These are phyloP conservation scores for Pemphigus obesinymphae DNA, from an alignment of 1,140 invertebrate species.

Conservation along the genomic window DNA sequence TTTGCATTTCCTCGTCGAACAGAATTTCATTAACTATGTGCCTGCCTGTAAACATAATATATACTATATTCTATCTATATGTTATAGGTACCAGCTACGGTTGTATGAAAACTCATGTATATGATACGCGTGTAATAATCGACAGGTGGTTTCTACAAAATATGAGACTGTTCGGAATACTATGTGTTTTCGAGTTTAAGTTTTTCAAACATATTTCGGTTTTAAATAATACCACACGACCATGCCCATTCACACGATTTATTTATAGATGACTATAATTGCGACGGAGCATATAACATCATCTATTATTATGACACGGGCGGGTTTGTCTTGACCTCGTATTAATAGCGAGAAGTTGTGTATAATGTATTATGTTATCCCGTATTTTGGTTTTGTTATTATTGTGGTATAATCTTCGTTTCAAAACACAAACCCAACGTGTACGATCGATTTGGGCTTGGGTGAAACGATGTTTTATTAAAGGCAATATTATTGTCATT, in stretches of 20 bases:
- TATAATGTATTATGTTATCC: not conserved
- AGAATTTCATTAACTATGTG: slow-evolving; percentile 15
- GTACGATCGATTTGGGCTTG: not conserved
- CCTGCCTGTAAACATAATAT: not conserved
- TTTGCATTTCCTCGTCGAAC: slow-evolving; percentile 10
- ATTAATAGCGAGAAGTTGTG: slow-evolving; percentile 17
- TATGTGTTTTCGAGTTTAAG: not conserved
- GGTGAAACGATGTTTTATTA: not conserved
- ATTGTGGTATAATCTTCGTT: not conserved
- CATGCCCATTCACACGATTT: not conserved
- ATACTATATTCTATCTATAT: too few relatives aligned
- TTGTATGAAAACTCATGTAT: too few relatives aligned
- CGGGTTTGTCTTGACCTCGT: not conserved
- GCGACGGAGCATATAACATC: not conserved
- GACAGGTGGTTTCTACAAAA: slow-evolving; percentile 25
- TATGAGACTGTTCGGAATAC: not conserved
- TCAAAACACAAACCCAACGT: not conserved
- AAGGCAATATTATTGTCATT: too few relatives aligned
- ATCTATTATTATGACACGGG: not conserved
- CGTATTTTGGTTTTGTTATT: not conserved
- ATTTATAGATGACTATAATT: slow-evolving; percentile 23
- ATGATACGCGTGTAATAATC: too few relatives aligned
- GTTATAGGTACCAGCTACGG: not conserved
- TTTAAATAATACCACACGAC: not conserved
- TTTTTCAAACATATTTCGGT: not conserved